Evolutionary conservation across 2,888 invertebrate genomes (phyloP).

Genomic region (Epistrophe eligans): DNA sequence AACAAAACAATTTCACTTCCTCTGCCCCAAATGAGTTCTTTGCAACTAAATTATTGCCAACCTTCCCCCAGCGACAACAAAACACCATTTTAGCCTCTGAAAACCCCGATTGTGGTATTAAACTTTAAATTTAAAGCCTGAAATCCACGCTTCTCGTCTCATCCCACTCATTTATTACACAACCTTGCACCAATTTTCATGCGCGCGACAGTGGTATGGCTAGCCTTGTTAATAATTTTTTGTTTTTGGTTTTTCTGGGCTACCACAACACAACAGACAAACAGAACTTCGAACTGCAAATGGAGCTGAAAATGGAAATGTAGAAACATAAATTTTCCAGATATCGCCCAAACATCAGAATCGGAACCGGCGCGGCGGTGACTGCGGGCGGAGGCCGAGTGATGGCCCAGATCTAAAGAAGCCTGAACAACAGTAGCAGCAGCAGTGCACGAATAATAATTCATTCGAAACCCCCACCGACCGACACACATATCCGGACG

Average conservation of each 20-base stretch:
- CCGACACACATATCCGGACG: conserved; percentile 57
- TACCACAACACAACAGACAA: conserved; percentile 59
- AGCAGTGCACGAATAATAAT: conserved; percentile 53
- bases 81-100: conserved; percentile 17
- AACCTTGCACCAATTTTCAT: conserved; percentile 72
- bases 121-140: conserved; percentile 66
- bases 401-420: conserved; percentile 66
- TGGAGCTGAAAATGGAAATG: conserved; percentile 52
- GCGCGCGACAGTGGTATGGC: conserved; percentile 38
- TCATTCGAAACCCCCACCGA: conserved; percentile 50
- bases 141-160: conserved; percentile 5
- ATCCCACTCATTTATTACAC: conserved; percentile 54
- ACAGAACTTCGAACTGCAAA: conserved; percentile 41
- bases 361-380: conserved; percentile 1
- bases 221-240: conserved; percentile 42
- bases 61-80: conserved; percentile 32
- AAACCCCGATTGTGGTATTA: conserved; percentile 33
- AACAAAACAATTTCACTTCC: conserved; percentile 39
- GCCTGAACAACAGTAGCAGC: conserved; percentile 31
- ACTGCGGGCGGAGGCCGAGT: conserved; percentile 20
- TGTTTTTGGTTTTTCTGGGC: conserved; percentile 37
- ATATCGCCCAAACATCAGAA: conserved; percentile 64
- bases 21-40: conserved; percentile 31
- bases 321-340: conserved; percentile 61
- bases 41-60: conserved; percentile 54